phyloP scores from a whole-genome alignment of 2,888 invertebrate species.

The Drosophila cyrtoloma region DNA sequence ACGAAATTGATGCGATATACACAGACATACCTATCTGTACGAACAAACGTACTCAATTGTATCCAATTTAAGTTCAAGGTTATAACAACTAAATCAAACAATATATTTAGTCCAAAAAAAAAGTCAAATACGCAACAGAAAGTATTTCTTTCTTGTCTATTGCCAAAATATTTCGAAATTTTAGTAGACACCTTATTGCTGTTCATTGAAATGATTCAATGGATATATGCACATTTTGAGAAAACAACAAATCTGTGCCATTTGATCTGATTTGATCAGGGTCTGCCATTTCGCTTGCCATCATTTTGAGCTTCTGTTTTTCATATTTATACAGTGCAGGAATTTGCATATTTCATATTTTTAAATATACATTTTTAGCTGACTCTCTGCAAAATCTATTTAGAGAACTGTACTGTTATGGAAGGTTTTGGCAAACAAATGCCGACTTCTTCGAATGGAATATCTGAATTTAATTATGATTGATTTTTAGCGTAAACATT shows the following conservation, averaged over 20 bases:
- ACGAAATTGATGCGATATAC: conserved; percentile 48
- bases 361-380: conserved; percentile 1
- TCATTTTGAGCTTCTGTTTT: conserved; percentile 59
- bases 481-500: conserved; percentile 36
- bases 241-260: conserved; percentile 10
- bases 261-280: conserved; percentile 32
- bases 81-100: conserved; percentile 52
- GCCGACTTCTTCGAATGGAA: neutral
- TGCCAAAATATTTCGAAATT: conserved; percentile 40
- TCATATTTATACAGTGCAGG: conserved; percentile 42
- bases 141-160: conserved; percentile 13
- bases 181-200: conserved; percentile 21
- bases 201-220: conserved; percentile 16
- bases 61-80: conserved; percentile 71
- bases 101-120: conserved; percentile 25
- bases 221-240: conserved; percentile 10
- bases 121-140: neutral
- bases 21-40: neutral
- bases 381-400: conserved; percentile 45
- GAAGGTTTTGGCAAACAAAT: neutral
- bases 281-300: conserved; percentile 69
- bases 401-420: conserved; percentile 3
- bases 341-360: conserved; percentile 46
- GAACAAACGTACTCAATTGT: conserved; percentile 44
- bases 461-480: conserved; percentile 6